Evolutionary conservation across 2,888 invertebrate species (phyloP), one percentile per base, ranked within the genome.

Genomic region (Patella pellucida): DNA sequence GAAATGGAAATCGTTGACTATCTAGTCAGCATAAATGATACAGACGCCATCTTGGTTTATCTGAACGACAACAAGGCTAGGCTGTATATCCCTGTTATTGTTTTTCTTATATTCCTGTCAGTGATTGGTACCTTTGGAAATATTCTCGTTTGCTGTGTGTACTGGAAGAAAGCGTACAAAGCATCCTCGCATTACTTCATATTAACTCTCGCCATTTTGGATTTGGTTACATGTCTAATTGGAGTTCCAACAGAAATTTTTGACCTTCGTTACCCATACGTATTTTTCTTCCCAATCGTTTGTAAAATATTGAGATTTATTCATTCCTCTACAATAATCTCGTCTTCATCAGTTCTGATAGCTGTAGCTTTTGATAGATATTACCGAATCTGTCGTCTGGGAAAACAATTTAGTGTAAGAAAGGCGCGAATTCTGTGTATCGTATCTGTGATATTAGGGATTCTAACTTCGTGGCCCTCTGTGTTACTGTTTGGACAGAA

Each of bases 231-330:
- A n/a, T 88, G 88, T 73, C 68, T 87, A 15, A 81, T 88, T 27
- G 88, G 88, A 16, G 85, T 88, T 83, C 88, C 88, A 50, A 87
- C 88, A 23, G 88, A 88, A 77, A 85, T 88, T 23, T 85, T 86
- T 41, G 88, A 88, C 78, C 83, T 88, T 16, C 76, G 86, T 52
- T 85, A 83, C 77, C 88, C 88, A 16, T 87, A 86, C 78, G 85
- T 86, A 82, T 88, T 88, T 78, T 82, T 85, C 76, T 84, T 85
- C 9, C 84, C 86, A 0, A 81, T 83, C 5, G 88, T 87, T 5
- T 88, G 88, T 75, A 86, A 87, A 78, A 77, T 88, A n/a, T 76
- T 88, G 19, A 78, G 88, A 15, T 88, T 87, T 74, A 80, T 83
- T 3, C 86, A 87, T 75, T 86, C 86, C 7, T 83, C 85, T 9